Percentiles rank a stretch among this genome's conserved stretches.
phyloP scores from a whole-genome alignment of 2,888 invertebrate species.

The Bombylius discolor region DNA sequence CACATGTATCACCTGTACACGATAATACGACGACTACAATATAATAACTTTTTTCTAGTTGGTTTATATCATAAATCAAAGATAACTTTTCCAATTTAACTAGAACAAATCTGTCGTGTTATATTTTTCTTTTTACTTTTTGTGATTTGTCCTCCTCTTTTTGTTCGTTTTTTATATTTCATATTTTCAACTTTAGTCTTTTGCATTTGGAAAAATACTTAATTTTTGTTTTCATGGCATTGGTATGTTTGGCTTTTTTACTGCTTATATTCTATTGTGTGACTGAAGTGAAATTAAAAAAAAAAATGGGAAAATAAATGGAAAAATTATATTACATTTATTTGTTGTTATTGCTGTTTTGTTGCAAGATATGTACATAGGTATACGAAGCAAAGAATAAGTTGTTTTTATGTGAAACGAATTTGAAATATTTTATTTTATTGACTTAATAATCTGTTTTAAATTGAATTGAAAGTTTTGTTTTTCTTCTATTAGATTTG shows the following conservation, averaged over 20 bases:
- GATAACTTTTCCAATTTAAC: conserved; percentile 19
- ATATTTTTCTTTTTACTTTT: conserved; percentile 1
- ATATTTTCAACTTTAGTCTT: background rate
- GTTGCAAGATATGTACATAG: no score
- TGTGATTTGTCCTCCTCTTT: background rate
- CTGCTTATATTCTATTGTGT: background rate
- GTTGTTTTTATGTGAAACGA: no score
- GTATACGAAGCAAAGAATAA: no score
- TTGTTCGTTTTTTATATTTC: background rate
- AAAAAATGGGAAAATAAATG: no score
- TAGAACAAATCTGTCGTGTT: conserved; percentile 14
- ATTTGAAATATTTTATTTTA: background rate
- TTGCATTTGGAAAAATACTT: no score
- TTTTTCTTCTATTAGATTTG: no score
- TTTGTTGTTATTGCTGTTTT: no score
- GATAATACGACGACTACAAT: no score
- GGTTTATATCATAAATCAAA: conserved; percentile 12
- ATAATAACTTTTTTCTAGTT: no score
- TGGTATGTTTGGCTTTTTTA: background rate
- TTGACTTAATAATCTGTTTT: background rate
- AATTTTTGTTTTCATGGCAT: no score
- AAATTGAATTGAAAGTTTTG: background rate
- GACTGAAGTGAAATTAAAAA: background rate
- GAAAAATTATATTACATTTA: no score
- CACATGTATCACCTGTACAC: no score